Conservation (phyloP, 2,113 vertebrate genomes). For the Oncorhynchus clarkii region DNA sequence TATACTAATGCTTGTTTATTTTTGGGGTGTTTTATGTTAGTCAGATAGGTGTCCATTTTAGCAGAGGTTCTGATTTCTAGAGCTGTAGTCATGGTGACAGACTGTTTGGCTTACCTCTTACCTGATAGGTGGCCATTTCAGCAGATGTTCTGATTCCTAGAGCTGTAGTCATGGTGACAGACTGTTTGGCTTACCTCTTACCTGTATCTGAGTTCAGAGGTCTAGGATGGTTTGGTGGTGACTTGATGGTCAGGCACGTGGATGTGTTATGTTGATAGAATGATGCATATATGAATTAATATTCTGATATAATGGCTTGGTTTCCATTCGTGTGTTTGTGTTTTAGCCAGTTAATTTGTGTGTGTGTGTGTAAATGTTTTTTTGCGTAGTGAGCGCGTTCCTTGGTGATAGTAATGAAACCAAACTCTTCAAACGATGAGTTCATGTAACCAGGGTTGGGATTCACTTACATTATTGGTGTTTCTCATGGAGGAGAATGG, state of each 20-base stretch:
- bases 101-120: no score
- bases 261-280: no score
- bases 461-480: no score
- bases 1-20: neutral
- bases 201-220: neutral
- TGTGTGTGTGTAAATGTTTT: neutral
- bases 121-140: no score
- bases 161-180: no score
- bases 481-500: no score
- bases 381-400: neutral
- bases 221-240: neutral
- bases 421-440: neutral
- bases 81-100: no score
- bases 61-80: no score
- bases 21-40: neutral
- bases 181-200: no score
- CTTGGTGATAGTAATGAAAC: neutral
- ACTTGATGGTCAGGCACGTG: neutral
- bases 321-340: neutral
- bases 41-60: neutral
- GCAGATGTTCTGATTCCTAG: no score
- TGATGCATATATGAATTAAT: neutral
- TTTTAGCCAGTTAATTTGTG: neutral
- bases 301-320: neutral
- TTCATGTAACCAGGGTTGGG: no score